Evolutionary conservation across 2,888 invertebrate species (phyloP), one percentile per base, ranked within the genome.

Genomic region (Hydraecia micacea): DNA sequence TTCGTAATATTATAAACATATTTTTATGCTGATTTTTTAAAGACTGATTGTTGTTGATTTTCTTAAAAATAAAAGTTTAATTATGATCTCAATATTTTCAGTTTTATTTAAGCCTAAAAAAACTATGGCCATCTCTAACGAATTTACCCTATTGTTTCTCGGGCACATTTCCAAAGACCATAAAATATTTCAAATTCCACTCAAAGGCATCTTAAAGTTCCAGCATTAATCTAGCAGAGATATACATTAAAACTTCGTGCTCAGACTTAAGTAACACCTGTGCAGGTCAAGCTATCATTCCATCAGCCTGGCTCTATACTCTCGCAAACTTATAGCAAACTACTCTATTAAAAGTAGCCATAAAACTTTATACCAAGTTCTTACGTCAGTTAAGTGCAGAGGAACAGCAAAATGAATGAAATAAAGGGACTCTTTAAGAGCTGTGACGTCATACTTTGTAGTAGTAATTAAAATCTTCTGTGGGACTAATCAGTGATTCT

Each of bases 291-390:
- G n/a, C 69, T 55, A 82, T 69, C 52, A 77, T 77, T 81, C 71
- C 77, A 68, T 74, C 77, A 67, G 49, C 42, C 18, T 62, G n/a
- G 74, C 58, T 58, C n/a, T 42, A 15, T 60, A 65, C 52, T 72
- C n/a, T 70, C 39, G 36, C 52, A 7, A 74, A 83, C 73, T 77
- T 70, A 42, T 77, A 65, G 55, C 63, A n/a, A 73, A 77, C 77
- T 52, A 52, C 74, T 73, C 66, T 79, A 86, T 73, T 73, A 86
- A 70, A 73, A 71, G 75, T 79, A 68, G 46, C 62, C 39, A 68
- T 81, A 25, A 83, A 83, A 83, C 78, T 86, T 78, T 49, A 72
- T 39, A 13, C 63, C n/a, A 63, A 83, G 82, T 73, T 72, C 55
- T 76, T 70, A 67, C 79, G 49, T 86, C 60, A 75, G 72, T 73